These are phyloP conservation scores for Itoplectis maculator DNA, from an alignment of 2,888 invertebrate genomes.

Conservation along the genomic window DNA sequence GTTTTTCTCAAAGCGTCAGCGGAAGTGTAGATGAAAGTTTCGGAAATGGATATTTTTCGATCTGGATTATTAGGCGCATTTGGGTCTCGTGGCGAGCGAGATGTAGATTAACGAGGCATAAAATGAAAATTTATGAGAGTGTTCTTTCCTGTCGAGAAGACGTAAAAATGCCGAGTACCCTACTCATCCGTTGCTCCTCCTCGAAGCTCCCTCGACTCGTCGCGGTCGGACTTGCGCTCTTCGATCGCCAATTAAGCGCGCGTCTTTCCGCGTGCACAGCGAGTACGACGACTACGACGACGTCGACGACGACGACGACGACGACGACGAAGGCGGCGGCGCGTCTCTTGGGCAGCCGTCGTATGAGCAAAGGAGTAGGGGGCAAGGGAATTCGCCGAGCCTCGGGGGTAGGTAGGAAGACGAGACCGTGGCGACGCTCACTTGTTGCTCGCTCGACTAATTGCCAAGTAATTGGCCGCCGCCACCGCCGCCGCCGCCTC, in stretches of 20 bases:
- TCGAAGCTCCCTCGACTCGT: conserved; percentile 9
- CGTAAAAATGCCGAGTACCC: not conserved
- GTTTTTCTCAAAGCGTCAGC: not conserved
- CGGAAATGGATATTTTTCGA: conserved; percentile 4
- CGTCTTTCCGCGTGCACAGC: conserved; percentile 55
- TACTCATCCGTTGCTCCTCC: conserved; percentile 6
- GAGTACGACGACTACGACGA: too few relatives aligned
- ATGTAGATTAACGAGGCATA: conserved; percentile 1
- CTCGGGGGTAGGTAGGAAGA: conserved; percentile 67
- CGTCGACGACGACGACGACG: conserved; percentile 30
- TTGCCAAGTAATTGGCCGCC: conserved; percentile 84
- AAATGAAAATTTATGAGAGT: not conserved
- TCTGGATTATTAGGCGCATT: not conserved
- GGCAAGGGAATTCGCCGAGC: conserved; percentile 34
- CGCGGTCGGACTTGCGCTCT: conserved; percentile 55
- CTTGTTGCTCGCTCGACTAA: conserved; percentile 84
- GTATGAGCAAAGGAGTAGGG: conserved; percentile 63
- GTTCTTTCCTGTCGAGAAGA: not conserved
- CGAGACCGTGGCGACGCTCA: conserved; percentile 81
- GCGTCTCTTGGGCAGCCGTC: conserved; percentile 56
- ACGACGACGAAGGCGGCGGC: conserved; percentile 37
- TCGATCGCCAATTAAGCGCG: conserved; percentile 62
- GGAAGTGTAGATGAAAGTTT: not conserved
- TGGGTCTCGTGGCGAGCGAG: not conserved
- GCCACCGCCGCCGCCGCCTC: conserved; percentile 71